Conservation (phyloP, 1,140 invertebrate genomes). For the Spodoptera frugiperda region DNA sequence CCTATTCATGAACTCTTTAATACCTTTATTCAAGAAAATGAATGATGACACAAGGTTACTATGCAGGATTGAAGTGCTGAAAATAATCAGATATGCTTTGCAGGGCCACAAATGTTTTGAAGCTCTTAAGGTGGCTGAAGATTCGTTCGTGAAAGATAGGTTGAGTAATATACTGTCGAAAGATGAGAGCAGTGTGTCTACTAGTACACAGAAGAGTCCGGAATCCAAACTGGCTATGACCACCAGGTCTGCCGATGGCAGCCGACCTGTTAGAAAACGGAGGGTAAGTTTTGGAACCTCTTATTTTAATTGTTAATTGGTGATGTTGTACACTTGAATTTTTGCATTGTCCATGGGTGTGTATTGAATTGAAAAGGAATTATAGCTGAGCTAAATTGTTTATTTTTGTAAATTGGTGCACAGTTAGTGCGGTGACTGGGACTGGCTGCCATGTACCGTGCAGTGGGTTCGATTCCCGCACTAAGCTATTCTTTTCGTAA, state of each 20-base stretch:
- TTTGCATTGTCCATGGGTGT: no score
- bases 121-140: slow-evolving; percentile 68
- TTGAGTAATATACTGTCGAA: slow-evolving; percentile 66
- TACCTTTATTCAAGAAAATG: slow-evolving; percentile 81
- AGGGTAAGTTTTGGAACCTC: slow-evolving; percentile 56
- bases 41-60: slow-evolving; percentile 76
- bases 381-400: no score
- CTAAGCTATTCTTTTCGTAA: no score
- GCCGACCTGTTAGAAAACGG: slow-evolving; percentile 75
- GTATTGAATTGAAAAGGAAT: no score
- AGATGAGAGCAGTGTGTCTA: slow-evolving; percentile 53
- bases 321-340: background rate
- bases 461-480: no score
- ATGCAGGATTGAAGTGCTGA: slow-evolving; percentile 77
- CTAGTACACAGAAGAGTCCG: slow-evolving; percentile 44
- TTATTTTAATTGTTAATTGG: background rate
- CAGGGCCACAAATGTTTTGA: slow-evolving; percentile 78
- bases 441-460: no score
- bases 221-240: slow-evolving; percentile 75
- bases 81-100: slow-evolving; percentile 77
- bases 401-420: no score
- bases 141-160: slow-evolving; percentile 68
- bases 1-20: slow-evolving; percentile 78
- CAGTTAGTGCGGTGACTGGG: no score
- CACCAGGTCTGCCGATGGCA: slow-evolving; percentile 76